Percentiles rank a stretch among this genome's conserved stretches.
Conservation (phyloP, 2,888 invertebrate species). For the Ischnus inquisitorius region DNA sequence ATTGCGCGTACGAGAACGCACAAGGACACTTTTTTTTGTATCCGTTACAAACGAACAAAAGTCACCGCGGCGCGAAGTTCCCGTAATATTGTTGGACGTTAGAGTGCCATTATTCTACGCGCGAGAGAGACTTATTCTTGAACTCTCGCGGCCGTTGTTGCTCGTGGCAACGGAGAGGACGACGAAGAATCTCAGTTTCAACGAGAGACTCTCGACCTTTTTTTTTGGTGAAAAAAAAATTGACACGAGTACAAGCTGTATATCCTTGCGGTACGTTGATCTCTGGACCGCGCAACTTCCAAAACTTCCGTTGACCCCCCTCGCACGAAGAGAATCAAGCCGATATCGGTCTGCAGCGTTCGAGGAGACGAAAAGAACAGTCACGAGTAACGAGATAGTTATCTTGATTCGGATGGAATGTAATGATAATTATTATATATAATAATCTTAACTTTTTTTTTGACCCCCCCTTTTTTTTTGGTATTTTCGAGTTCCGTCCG, state of each 20-base stretch:
- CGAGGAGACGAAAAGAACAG: too few relatives aligned
- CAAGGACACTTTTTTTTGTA: constrained; percentile 9
- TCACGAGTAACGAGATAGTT: too few relatives aligned
- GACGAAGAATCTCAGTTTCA: neutral
- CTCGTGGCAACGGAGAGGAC: neutral
- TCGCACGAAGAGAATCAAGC: neutral
- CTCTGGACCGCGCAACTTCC: neutral
- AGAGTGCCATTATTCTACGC: neutral
- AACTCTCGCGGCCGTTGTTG: neutral
- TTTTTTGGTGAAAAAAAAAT: neutral
- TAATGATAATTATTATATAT: too few relatives aligned
- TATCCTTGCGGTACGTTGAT: constrained; percentile 1
- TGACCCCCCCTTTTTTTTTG: too few relatives aligned
- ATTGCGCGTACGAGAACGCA: constrained; percentile 5
- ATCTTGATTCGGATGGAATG: too few relatives aligned
- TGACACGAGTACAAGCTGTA: neutral
- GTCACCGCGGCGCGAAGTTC: neutral
- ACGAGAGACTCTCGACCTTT: constrained; percentile 10
- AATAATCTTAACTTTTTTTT: too few relatives aligned
- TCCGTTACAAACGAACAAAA: neutral
- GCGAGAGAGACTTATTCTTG: neutral
- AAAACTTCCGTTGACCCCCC: neutral
- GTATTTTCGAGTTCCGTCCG: too few relatives aligned
- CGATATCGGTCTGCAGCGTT: too few relatives aligned
- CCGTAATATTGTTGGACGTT: constrained; percentile 5